A percentile compares a stretch with the other conserved stretches of the same genome.
phyloP scores from a whole-genome alignment of 2,113 vertebrate genomes.

The Paratilapia polleni region DNA sequence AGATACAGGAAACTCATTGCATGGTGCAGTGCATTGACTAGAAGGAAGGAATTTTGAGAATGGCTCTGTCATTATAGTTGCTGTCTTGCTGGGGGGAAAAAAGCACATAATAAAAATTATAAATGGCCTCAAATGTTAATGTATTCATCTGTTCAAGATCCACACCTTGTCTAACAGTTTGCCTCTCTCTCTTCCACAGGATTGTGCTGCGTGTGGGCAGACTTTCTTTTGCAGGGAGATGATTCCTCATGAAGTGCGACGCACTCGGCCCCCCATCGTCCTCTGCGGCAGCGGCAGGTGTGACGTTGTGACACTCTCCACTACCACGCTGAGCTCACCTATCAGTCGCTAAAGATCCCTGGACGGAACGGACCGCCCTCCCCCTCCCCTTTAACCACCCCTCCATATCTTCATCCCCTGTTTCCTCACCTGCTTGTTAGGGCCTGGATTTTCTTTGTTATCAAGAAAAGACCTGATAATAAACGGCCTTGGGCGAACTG shows the following conservation, averaged over 20 bases:
- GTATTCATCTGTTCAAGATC: not conserved
- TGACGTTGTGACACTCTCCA: conserved; percentile 83
- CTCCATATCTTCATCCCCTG: conserved; percentile 49
- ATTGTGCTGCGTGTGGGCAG: conserved; percentile 80
- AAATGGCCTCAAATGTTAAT: not conserved
- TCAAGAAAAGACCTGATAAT: conserved; percentile 30
- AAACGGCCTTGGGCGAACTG: conserved; percentile 25
- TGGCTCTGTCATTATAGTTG: not conserved
- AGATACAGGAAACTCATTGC: too few species aligned
- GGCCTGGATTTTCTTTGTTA: conserved; percentile 32
- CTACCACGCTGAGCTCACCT: conserved; percentile 52
- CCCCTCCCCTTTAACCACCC: conserved; percentile 33
- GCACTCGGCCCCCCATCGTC: conserved; percentile 85
- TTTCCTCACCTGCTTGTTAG: conserved; percentile 27
- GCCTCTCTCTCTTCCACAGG: conserved; percentile 32
- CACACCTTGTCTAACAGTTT: conserved; percentile 4
- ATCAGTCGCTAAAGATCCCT: conserved; percentile 60
- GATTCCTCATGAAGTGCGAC: conserved; percentile 97
- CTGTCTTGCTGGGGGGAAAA: not conserved
- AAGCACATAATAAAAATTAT: not conserved
- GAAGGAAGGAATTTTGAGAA: not conserved
- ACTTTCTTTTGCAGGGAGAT: conserved; percentile 90
- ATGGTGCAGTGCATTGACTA: not conserved
- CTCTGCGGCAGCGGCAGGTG: conserved; percentile 87
- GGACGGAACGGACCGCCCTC: conserved; percentile 45